These are phyloP conservation scores for cattle (Bos taurus) DNA, from an alignment of 2,113 vertebrate species.

Conservation along the genomic window ARS-UCD2.0 NC_037356.1:48373001-48373500, in stretches of 20 bases:
- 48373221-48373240: neutral
- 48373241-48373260: neutral
- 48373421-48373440: neutral
- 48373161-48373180: neutral
- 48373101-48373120: neutral
- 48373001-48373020: neutral
- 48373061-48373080: neutral
- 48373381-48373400: neutral
- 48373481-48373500: neutral
- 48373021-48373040: neutral
- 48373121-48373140: neutral
- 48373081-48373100: neutral
- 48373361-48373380: neutral
- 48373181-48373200: neutral
- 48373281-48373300: neutral
- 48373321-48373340: accelerated
- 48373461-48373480: neutral
- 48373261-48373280: neutral
- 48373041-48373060: neutral
- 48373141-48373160: neutral
- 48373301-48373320: accelerated
- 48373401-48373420: neutral
- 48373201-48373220: neutral
- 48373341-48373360: neutral
- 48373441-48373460: neutral